phyloP scores from a whole-genome alignment of 2,113 vertebrate genomes.

The Rhea americana region DNA sequence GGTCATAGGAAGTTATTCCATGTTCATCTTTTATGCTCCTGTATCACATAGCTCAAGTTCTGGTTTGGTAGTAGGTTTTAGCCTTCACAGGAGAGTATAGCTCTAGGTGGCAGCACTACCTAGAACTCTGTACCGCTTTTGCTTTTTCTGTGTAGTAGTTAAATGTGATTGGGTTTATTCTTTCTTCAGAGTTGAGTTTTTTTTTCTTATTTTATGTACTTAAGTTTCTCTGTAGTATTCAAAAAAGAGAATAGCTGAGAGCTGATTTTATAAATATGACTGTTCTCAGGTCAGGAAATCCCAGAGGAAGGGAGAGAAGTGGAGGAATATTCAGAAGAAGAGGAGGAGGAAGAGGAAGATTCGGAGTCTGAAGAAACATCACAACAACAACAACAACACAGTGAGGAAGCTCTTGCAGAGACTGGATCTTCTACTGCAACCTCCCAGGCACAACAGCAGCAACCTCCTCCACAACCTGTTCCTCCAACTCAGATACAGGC shows the following conservation, averaged over 20 bases:
- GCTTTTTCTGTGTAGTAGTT: neutral
- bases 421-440: slow-evolving; percentile 63
- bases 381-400: slow-evolving; percentile 65
- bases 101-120: neutral
- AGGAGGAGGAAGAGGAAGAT: slow-evolving; percentile 88
- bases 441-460: slow-evolving; percentile 69
- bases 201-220: neutral
- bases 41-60: neutral
- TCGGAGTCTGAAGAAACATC: slow-evolving; percentile 86
- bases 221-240: neutral
- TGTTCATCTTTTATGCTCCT: neutral
- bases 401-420: slow-evolving; percentile 78
- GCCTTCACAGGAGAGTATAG: neutral
- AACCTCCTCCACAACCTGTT: slow-evolving; percentile 71
- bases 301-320: slow-evolving; percentile 93
- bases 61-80: neutral
- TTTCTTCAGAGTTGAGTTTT: neutral
- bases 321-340: slow-evolving; percentile 83
- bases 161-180: neutral
- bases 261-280: neutral
- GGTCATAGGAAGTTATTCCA: neutral
- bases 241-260: fast-evolving
- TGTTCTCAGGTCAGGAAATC: slow-evolving; percentile 89
- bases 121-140: neutral
- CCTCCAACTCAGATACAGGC: slow-evolving; percentile 86